phyloP scores from a whole-genome alignment of 1,140 invertebrate species.

The Stenopsyche tienmushanensis region DNA sequence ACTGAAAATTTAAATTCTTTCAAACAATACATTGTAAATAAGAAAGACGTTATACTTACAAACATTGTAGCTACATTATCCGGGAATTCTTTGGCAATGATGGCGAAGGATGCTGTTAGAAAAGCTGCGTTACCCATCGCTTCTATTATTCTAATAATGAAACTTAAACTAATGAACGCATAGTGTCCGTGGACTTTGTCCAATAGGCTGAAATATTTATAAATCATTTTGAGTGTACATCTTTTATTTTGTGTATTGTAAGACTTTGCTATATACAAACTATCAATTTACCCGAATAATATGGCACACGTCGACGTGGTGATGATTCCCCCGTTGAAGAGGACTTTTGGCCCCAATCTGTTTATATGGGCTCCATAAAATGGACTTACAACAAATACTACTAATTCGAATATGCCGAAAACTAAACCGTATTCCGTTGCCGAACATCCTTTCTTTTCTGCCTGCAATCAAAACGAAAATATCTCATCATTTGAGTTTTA shows the following conservation, averaged over 20 bases:
- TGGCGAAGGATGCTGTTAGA: slow-evolving; percentile 88
- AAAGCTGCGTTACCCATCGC: slow-evolving; percentile 91
- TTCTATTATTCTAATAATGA: slow-evolving; percentile 85
- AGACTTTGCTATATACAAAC: not conserved
- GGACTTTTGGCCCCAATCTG: slow-evolving; percentile 77
- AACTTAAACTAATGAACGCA: slow-evolving; percentile 83
- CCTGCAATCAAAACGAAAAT: too few species aligned
- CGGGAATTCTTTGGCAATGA: slow-evolving; percentile 92
- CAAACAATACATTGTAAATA: too few species aligned
- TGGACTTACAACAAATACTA: slow-evolving; percentile 86
- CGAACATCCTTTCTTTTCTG: slow-evolving; percentile 80
- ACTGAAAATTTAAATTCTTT: not conserved
- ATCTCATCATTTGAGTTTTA: not conserved
- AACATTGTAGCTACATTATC: slow-evolving; percentile 87
- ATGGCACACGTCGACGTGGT: slow-evolving; percentile 82
- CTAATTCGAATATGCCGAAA: slow-evolving; percentile 90
- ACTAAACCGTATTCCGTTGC: slow-evolving; percentile 88
- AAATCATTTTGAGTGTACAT: not conserved
- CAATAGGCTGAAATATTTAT: slow-evolving; percentile 61
- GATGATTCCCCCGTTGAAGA: slow-evolving; percentile 86
- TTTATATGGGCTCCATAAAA: slow-evolving; percentile 85
- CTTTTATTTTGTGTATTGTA: not conserved
- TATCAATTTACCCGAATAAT: slow-evolving; percentile 71
- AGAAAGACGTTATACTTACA: too few species aligned
- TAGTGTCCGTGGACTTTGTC: slow-evolving; percentile 80